Percentiles rank a stretch among this genome's conserved stretches.
Conservation (phyloP, 2,113 vertebrate genomes). For the Bubo scandiacus region DNA sequence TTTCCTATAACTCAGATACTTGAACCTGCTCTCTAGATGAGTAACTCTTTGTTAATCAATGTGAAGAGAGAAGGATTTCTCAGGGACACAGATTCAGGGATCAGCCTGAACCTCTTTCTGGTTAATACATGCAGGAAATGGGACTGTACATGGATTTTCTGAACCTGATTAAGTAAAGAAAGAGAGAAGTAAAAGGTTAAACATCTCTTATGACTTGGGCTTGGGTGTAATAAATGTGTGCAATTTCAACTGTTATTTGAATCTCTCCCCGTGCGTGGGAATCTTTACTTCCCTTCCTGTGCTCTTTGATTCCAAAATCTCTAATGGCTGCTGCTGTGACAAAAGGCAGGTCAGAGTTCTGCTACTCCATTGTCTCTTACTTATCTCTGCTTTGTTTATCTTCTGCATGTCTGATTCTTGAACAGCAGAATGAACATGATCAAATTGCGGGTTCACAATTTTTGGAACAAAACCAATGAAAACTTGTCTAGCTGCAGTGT, state of each 20-base stretch:
- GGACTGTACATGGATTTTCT: neutral
- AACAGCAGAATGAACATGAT: neutral
- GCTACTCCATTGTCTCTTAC: neutral
- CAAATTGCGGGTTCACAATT: neutral
- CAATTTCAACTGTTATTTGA: neutral
- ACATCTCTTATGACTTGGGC: neutral
- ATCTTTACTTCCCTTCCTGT: neutral
- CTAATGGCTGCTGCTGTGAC: neutral
- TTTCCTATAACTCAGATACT: neutral
- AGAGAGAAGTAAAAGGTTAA: neutral
- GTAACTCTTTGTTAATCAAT: neutral
- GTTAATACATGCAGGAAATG: neutral
- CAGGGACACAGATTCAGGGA: neutral
- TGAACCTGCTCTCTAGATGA: neutral
- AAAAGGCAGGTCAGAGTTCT: neutral
- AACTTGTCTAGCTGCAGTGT: neutral
- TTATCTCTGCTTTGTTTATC: neutral
- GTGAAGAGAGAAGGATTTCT: neutral
- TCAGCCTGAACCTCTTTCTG: neutral
- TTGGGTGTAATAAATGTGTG: neutral
- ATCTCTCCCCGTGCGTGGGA: neutral
- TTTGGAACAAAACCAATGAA: neutral
- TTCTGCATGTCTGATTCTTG: neutral
- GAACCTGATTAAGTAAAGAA: neutral
- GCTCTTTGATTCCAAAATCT: neutral